These are phyloP conservation scores for Acronicta psi DNA, from an alignment of 2,888 invertebrate genomes.

Conservation along the genomic window DNA sequence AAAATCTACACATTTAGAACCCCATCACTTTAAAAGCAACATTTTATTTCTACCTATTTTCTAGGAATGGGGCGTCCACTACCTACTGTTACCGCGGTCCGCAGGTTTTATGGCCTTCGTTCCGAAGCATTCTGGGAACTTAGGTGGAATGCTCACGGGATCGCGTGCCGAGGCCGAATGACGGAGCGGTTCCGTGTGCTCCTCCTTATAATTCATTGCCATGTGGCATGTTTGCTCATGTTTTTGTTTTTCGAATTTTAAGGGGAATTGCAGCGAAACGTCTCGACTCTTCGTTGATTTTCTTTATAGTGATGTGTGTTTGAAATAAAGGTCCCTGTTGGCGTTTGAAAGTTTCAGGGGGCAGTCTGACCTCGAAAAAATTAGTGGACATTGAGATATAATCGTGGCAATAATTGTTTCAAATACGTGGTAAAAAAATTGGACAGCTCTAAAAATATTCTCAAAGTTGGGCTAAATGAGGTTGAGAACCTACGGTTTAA, in stretches of 20 bases:
- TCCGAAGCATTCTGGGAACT: constrained; percentile 38
- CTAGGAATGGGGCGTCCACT: constrained; percentile 2
- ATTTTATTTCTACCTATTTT: not conserved
- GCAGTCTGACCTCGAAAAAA: too few relatives aligned
- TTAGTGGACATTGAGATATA: too few relatives aligned
- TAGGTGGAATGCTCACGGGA: constrained; percentile 30
- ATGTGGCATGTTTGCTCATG: constrained; percentile 53
- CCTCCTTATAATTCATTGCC: constrained; percentile 61
- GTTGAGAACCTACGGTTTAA: too few relatives aligned
- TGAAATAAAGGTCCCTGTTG: too few relatives aligned
- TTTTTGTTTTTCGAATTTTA: constrained; percentile 50
- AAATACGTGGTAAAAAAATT: too few relatives aligned
- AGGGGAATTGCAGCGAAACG: constrained; percentile 30
- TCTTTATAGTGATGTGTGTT: constrained; percentile 7
- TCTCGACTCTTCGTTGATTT: constrained; percentile 9
- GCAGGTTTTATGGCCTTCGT: constrained; percentile 27
- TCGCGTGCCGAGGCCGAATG: constrained; percentile 57
- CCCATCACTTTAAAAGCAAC: not conserved
- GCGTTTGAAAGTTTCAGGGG: constrained; percentile 14
- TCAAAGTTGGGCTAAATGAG: too few relatives aligned
- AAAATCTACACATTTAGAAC: not conserved
- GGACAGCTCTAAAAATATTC: too few relatives aligned
- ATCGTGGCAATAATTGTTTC: too few relatives aligned
- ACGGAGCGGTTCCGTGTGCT: constrained; percentile 53
- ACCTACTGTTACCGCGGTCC: constrained; percentile 6